Conservation (phyloP, 2,113 vertebrate species). For the Shinisaurus crocodilurus region DNA sequence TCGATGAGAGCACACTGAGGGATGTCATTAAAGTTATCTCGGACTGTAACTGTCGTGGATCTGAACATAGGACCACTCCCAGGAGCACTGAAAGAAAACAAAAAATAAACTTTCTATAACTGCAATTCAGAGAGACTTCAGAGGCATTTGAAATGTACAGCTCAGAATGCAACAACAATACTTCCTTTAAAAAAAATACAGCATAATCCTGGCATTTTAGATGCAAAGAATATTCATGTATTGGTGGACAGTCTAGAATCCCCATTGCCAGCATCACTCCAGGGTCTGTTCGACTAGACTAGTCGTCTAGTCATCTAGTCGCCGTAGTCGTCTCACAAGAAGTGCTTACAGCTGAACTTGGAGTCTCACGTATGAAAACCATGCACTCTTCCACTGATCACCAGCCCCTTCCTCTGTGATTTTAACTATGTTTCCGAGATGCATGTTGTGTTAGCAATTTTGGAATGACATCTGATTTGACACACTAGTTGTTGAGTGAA, state of each 20-base stretch:
- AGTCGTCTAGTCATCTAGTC: too few relatives aligned
- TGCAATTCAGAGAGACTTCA: not conserved
- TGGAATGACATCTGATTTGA: slow-evolving; percentile 2
- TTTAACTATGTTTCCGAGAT: not conserved
- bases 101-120: slow-evolving; percentile 26
- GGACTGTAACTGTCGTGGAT: slow-evolving; percentile 88
- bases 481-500: not conserved
- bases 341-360: too few relatives aligned
- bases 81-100: slow-evolving; percentile 80
- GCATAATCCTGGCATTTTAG: not conserved
- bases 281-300: not conserved
- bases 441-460: not conserved
- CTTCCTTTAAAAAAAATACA: not conserved
- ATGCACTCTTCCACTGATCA: not conserved
- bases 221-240: not conserved
- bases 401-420: not conserved
- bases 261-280: not conserved
- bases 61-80: slow-evolving; percentile 93
- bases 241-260: too few relatives aligned
- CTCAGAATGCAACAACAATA: not conserved
- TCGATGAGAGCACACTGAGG: slow-evolving; percentile 58
- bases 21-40: slow-evolving; percentile 71
- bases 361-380: not conserved
- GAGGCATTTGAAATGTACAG: not conserved
- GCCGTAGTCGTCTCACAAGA: too few relatives aligned